A percentile compares a stretch with the other conserved stretches of the same genome.
Conservation (phyloP, 2,888 invertebrate species). For the Mythimna lalbum region DNA sequence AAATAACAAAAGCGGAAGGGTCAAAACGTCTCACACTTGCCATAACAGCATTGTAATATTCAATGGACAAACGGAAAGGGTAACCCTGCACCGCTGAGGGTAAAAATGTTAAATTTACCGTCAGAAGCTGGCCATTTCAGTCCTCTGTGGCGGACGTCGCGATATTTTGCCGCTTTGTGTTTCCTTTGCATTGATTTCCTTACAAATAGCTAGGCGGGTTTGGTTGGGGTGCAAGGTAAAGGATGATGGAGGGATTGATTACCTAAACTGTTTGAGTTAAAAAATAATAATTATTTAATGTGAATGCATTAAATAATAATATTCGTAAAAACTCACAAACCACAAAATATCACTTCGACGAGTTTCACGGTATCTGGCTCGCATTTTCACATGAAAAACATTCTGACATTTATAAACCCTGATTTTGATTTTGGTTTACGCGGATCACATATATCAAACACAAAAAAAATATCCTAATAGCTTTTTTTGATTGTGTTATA, state of each 20-base stretch:
- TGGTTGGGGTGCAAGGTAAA: slow-evolving; percentile 61
- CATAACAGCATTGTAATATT: slow-evolving; percentile 80
- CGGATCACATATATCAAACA: neutral
- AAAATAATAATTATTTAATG: neutral
- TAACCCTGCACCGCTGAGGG: slow-evolving; percentile 62
- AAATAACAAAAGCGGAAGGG: slow-evolving; percentile 85
- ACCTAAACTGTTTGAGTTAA: neutral
- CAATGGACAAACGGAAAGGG: slow-evolving; percentile 82
- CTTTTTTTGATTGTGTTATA: no score
- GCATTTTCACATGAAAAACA: neutral
- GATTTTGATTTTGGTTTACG: no score
- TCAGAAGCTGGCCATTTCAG: slow-evolving; percentile 80
- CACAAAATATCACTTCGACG: neutral
- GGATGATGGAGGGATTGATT: slow-evolving; percentile 3
- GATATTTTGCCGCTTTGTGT: slow-evolving; percentile 86
- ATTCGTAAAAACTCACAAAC: neutral
- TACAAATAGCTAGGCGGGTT: slow-evolving; percentile 78
- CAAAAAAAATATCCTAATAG: no score
- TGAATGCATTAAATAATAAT: neutral
- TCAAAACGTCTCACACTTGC: slow-evolving; percentile 82
- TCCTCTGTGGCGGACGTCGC: slow-evolving; percentile 85
- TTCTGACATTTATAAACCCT: no score
- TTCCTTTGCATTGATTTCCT: slow-evolving; percentile 86
- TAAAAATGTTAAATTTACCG: slow-evolving; percentile 83
- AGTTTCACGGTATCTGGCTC: neutral